These are phyloP conservation scores for Deroptyus accipitrinus DNA, from an alignment of 2,113 vertebrate species.

Conservation along the genomic window DNA sequence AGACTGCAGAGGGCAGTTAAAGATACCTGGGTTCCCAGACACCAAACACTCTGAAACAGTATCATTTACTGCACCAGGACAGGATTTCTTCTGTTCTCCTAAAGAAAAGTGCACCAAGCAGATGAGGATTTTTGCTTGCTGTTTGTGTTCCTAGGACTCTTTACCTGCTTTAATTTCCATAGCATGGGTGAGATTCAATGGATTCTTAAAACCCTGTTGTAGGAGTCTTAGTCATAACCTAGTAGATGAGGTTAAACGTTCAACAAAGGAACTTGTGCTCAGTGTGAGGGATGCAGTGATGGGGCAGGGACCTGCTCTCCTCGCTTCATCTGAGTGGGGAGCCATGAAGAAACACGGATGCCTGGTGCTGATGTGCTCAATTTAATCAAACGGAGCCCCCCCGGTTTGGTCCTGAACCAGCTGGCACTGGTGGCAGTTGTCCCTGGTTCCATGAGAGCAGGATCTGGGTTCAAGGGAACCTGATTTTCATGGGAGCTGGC, in stretches of 20 bases:
- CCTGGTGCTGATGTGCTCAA: not conserved
- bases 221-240: not conserved
- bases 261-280: not conserved
- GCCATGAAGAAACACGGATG: fast-evolving
- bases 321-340: fast-evolving
- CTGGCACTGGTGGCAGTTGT: no score
- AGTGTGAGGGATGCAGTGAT: fast-evolving
- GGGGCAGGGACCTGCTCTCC: not conserved
- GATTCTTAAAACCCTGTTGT: not conserved
- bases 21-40: not conserved
- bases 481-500: not conserved
- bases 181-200: not conserved
- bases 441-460: fast-evolving
- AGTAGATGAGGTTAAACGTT: not conserved
- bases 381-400: not conserved
- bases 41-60: not conserved
- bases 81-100: not conserved
- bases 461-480: not conserved
- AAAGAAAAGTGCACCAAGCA: not conserved
- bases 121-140: not conserved
- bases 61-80: not conserved
- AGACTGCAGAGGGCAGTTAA: not conserved
- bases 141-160: not conserved
- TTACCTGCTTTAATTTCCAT: not conserved
- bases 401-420: not conserved